Evolutionary conservation across 2,888 invertebrate species (phyloP).

Genomic region (Zele albiditarsus): DNA sequence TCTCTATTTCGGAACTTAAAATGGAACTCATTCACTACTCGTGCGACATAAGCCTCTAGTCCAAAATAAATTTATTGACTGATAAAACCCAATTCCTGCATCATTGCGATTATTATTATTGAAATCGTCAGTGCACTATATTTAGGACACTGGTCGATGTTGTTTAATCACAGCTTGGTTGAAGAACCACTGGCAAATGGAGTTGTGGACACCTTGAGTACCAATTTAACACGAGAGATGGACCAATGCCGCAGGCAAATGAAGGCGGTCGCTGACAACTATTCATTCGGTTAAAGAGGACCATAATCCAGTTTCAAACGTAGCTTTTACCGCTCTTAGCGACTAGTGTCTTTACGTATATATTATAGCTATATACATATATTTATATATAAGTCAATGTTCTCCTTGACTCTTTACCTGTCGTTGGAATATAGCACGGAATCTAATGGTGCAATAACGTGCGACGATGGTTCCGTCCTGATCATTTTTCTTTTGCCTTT

Average conservation of each 20-base stretch:
- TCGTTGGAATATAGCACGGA: conserved; percentile 51
- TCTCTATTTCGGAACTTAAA: not conserved
- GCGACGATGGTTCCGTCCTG: conserved; percentile 42
- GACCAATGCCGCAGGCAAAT: conserved; percentile 36
- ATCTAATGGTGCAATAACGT: conserved; percentile 51
- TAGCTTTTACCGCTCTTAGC: not conserved
- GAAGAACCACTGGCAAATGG: conserved; percentile 34
- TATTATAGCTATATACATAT: not conserved
- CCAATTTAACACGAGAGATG: not conserved
- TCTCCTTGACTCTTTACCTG: conserved; percentile 48
- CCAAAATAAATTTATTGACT: not conserved
- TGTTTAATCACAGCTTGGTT: conserved; percentile 53
- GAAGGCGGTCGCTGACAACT: conserved; percentile 50
- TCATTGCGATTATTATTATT: conserved; percentile 24
- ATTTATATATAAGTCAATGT: not conserved
- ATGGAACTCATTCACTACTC: no score
- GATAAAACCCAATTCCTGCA: not conserved
- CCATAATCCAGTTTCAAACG: conserved; percentile 52
- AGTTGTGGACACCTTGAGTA: conserved; percentile 18
- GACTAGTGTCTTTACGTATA: not conserved
- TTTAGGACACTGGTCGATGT: conserved; percentile 49
- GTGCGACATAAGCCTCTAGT: not conserved
- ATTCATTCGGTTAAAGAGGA: conserved; percentile 46
- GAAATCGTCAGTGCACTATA: conserved; percentile 38
- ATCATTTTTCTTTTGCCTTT: conserved; percentile 37